Percentiles rank a stretch among this genome's conserved stretches.
Evolutionary conservation across 2,113 vertebrate genomes (phyloP).

Genomic region (Emydocephalus ijimae): DNA sequence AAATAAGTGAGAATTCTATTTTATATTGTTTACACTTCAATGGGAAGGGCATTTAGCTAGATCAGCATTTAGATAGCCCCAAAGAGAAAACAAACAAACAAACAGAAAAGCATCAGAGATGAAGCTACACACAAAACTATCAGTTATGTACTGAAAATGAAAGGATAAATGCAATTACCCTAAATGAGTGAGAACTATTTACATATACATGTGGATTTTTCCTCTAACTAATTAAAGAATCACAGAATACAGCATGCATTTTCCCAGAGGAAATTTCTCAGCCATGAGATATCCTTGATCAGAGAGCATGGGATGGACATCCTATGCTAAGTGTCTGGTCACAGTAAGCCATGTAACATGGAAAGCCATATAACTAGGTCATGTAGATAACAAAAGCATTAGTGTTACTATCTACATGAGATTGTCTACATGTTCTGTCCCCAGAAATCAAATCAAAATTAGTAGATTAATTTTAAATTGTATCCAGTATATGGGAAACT

Average conservation of each 20-base stretch:
- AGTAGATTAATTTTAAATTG: background rate
- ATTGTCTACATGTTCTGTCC: background rate
- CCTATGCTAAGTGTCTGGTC: background rate
- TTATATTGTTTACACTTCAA: background rate
- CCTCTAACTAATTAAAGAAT: background rate
- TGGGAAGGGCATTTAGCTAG: background rate
- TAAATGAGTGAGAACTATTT: background rate
- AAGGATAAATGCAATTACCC: background rate
- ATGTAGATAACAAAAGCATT: background rate
- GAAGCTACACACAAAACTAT: background rate
- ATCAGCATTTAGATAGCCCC: background rate
- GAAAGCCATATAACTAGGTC: background rate
- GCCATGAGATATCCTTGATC: background rate
- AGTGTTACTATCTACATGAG: background rate
- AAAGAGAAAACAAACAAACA: background rate
- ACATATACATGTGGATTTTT: background rate
- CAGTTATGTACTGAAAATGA: background rate
- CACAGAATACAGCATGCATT: background rate
- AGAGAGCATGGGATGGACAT: background rate
- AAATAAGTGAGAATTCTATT: conserved; percentile 5
- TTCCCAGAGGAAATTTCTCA: background rate
- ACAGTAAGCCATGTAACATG: background rate
- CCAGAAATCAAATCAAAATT: background rate
- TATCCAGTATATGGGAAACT: background rate
- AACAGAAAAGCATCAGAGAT: background rate